A percentile compares a stretch with the other conserved stretches of the same genome.
Evolutionary conservation across 2,888 invertebrate species (phyloP).

Genomic region (Himalopsyche anomala): DNA sequence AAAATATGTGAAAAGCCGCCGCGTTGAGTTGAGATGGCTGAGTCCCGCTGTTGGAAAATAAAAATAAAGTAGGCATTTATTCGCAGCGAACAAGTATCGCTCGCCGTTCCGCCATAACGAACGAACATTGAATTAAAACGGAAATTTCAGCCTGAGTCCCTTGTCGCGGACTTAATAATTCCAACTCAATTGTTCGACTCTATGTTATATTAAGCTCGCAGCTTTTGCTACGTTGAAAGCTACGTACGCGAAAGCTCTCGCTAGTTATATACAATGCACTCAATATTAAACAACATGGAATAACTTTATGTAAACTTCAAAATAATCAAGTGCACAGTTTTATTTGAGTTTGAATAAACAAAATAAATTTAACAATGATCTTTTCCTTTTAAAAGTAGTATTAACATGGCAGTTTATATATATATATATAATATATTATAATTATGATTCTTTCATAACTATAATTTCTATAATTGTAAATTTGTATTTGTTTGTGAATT

Average conservation of each 20-base stretch:
- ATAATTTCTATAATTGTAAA: no score
- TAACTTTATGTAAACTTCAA: neutral
- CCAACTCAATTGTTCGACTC: constrained; percentile 37
- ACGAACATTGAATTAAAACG: constrained; percentile 42
- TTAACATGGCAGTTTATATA: no score
- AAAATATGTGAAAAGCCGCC: constrained; percentile 18
- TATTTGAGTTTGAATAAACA: no score
- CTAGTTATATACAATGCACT: constrained; percentile 25
- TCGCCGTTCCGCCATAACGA: constrained; percentile 19
- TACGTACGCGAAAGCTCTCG: constrained; percentile 5
- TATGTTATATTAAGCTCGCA: constrained; percentile 39
- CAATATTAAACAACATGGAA: constrained; percentile 17
- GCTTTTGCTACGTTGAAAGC: constrained; percentile 17
- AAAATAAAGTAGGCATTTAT: constrained; percentile 40
- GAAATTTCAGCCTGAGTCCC: constrained; percentile 31
- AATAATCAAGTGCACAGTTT: no score
- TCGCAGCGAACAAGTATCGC: constrained; percentile 35
- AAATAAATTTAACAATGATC: no score
- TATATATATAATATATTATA: no score
- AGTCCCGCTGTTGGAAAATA: constrained; percentile 3
- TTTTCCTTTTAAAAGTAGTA: no score
- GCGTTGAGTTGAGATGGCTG: neutral
- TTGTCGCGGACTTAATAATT: constrained; percentile 39
- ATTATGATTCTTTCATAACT: no score
- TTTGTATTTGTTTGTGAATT: no score